phyloP scores from a whole-genome alignment of 2,797 vertebrate species.

The Rhinogobio ventralis region DNA sequence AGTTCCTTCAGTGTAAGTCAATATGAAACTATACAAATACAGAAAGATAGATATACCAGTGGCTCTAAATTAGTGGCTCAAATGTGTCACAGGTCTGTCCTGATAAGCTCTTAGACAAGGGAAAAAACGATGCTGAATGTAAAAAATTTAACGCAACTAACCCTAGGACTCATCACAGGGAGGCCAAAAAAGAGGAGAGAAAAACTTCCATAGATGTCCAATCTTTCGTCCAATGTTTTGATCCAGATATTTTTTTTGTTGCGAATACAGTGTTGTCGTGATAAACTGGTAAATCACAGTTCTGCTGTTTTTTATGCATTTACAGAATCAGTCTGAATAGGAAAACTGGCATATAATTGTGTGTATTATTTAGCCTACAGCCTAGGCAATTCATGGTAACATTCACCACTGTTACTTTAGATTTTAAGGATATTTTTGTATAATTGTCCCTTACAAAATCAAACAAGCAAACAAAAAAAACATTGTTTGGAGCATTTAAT shows the following conservation, averaged over 20 bases:
- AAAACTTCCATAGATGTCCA: too few relatives aligned
- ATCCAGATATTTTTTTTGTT: too few relatives aligned
- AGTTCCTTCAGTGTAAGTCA: constrained; percentile 54
- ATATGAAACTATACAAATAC: neutral
- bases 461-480: too few relatives aligned
- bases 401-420: neutral
- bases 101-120: too few relatives aligned
- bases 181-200: too few relatives aligned
- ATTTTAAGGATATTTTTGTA: neutral
- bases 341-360: neutral
- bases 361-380: neutral
- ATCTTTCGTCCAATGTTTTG: too few relatives aligned
- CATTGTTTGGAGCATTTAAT: neutral
- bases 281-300: neutral
- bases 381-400: neutral
- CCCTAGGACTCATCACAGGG: too few relatives aligned
- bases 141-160: too few relatives aligned
- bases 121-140: too few relatives aligned
- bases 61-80: neutral
- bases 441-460: neutral
- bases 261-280: too few relatives aligned
- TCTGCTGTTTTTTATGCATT: neutral
- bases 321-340: neutral
- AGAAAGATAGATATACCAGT: neutral
- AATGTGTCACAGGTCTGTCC: too few relatives aligned